These are phyloP conservation scores for Iguana delicatissima DNA, from an alignment of 2,797 vertebrate genomes.

Conservation along the genomic window DNA sequence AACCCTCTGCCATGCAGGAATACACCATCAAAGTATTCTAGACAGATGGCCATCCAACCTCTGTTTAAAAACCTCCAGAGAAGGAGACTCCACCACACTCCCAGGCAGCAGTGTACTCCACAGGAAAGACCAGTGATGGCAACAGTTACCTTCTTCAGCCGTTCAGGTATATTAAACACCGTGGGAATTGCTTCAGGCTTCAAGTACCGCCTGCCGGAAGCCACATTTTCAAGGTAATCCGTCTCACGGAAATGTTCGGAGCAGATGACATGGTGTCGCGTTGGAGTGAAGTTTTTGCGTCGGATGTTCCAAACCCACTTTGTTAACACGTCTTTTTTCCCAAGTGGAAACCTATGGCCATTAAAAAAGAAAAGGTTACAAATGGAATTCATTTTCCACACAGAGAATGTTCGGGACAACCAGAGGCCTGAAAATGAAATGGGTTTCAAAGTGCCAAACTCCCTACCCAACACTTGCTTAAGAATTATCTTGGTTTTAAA, in stretches of 20 bases:
- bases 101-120: no score
- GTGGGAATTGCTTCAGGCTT: conserved; percentile 29
- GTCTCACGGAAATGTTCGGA: conserved; percentile 25
- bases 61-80: no score
- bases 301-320: conserved; percentile 41
- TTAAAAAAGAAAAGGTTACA: background rate
- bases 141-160: conserved; percentile 20
- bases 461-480: background rate
- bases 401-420: no score
- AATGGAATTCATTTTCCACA: background rate
- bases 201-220: conserved; percentile 34
- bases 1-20: no score
- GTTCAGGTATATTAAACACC: conserved; percentile 21
- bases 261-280: conserved; percentile 44
- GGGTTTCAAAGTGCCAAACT: background rate
- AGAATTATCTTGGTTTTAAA: background rate
- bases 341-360: conserved; percentile 35
- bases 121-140: background rate
- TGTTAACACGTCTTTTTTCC: conserved; percentile 38
- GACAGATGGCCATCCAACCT: no score
- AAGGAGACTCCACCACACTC: no score
- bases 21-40: no score
- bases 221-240: conserved; percentile 31
- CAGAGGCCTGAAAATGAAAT: background rate
- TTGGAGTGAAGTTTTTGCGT: conserved; percentile 33